phyloP scores from a whole-genome alignment of 2,888 invertebrate species.

The Lordiphosa fenestrarum region DNA sequence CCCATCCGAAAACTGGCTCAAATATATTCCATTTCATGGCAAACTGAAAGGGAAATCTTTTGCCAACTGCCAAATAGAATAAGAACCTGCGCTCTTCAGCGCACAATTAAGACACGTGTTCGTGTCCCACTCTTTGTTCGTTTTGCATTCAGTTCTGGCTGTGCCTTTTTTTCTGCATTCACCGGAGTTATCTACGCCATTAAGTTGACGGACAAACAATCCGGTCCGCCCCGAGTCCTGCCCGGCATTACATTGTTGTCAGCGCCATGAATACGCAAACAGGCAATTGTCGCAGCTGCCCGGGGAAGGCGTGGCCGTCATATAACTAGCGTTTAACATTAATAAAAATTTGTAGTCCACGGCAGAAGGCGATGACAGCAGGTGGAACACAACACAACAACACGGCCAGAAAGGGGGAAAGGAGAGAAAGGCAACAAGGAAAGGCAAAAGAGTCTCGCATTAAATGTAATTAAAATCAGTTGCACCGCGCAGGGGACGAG shows the following conservation, averaged over 20 bases:
- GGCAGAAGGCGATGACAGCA: slow-evolving; percentile 20
- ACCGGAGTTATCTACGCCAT: slow-evolving; percentile 24
- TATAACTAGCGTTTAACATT: slow-evolving; percentile 49
- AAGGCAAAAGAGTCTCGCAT: slow-evolving; percentile 30
- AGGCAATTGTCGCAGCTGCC: slow-evolving; percentile 8
- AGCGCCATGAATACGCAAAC: slow-evolving; percentile 39
- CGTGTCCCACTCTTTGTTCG: not conserved
- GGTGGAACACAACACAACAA: slow-evolving; percentile 14
- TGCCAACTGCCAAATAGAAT: too few relatives aligned
- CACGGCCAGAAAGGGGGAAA: too few relatives aligned
- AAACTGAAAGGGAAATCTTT: too few relatives aligned
- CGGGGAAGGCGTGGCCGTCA: slow-evolving; percentile 5
- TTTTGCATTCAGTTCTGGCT: not conserved
- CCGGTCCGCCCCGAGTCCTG: not conserved
- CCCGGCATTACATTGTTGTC: slow-evolving; percentile 8
- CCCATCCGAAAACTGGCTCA: too few relatives aligned
- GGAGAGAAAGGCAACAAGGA: not conserved
- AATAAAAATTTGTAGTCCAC: slow-evolving; percentile 42
- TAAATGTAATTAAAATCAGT: slow-evolving; percentile 51
- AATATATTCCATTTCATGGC: too few relatives aligned
- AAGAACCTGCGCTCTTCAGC: too few relatives aligned
- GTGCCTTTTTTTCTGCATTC: not conserved
- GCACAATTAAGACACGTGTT: not conserved
- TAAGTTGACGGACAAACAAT: slow-evolving; percentile 38
- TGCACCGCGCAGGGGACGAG: slow-evolving; percentile 10